phyloP scores from a whole-genome alignment of 2,113 vertebrate genomes.

The Nipponia nippon region DNA sequence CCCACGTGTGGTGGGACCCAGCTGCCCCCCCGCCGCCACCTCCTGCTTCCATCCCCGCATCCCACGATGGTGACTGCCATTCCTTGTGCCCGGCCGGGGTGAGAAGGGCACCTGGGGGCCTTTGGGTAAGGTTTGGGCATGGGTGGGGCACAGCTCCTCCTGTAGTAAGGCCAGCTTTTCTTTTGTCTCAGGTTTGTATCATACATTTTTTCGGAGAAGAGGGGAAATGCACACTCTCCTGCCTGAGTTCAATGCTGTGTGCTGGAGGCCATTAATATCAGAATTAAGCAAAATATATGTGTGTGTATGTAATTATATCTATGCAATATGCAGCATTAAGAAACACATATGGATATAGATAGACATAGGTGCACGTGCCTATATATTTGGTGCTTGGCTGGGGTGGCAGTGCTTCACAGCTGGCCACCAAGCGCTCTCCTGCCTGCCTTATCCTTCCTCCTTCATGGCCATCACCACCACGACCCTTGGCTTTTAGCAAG shows the following conservation, averaged over 20 bases:
- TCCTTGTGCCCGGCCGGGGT: neutral
- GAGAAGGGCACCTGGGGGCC: neutral
- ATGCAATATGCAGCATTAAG: neutral
- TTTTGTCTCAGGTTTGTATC: neutral
- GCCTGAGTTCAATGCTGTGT: accelerated
- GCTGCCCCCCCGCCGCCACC: neutral
- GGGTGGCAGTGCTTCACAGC: neutral
- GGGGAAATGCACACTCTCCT: neutral
- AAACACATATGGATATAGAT: accelerated
- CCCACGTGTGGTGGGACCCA: accelerated
- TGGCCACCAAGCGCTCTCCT: accelerated
- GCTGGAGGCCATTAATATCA: neutral
- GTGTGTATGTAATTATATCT: neutral
- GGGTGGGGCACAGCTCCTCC: accelerated
- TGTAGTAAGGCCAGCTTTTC: neutral
- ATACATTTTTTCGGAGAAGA: accelerated
- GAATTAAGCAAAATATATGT: neutral
- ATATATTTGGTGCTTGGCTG: accelerated
- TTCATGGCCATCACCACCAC: accelerated
- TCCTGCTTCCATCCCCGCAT: neutral
- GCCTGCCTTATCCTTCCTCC: neutral
- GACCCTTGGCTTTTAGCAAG: neutral
- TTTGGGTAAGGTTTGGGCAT: neutral
- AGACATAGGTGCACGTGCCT: neutral
- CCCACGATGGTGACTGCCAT: accelerated